Base-by-base conservation (phyloP, 2,113 vertebrate species). In the Cepphus grylle region DNA sequence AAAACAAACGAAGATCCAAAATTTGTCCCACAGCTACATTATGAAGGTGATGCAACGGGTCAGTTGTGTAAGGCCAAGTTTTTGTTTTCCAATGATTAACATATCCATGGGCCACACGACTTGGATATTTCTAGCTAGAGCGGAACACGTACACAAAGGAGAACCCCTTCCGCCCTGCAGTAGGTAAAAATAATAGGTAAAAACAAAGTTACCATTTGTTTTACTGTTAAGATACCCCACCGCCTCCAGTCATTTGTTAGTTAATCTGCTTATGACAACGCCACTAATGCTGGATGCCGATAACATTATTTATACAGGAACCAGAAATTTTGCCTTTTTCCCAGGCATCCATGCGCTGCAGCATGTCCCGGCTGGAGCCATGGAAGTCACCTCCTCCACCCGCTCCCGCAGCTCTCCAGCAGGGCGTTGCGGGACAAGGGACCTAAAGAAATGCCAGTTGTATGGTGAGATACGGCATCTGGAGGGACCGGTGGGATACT, bases 291-390 rank as follows among this genome's bases (percentile, higher is more conserved):
- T 26, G 14, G 52, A 23, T 25, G 47, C 12, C 3, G 30, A 5
- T 22, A 30, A 56, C 4, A 1, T 25, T 18, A 61, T 16, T 82
- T 43, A 11, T 8, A 13, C 3, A 36, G n/a, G 26, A 42, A 71
- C 30, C 5, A 45, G 5, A 43, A 30, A 6, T 30, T 23, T 19
- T 43, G 11, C 47, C 17, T 56, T 85, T 78, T 63, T 4, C 65
- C 56, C 8, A 2, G 0, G 0, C 17, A 1, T 1, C 0, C 3
- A 11, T 12, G 50, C 1, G 0, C 30, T 4, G 7, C 52, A 50
- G 73, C 0, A 0, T 3, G 22, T 34, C 34, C 80, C 2, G 5
- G 56, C 43, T 22, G 43, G 7, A 70, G 65, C 17, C 11, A 25
- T 9, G 38, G 38, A 25, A 2, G 30, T 11, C 56, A 6, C 34